Evolutionary conservation across 2,113 vertebrate genomes (phyloP).

Genomic region (Rhineura floridana): DNA sequence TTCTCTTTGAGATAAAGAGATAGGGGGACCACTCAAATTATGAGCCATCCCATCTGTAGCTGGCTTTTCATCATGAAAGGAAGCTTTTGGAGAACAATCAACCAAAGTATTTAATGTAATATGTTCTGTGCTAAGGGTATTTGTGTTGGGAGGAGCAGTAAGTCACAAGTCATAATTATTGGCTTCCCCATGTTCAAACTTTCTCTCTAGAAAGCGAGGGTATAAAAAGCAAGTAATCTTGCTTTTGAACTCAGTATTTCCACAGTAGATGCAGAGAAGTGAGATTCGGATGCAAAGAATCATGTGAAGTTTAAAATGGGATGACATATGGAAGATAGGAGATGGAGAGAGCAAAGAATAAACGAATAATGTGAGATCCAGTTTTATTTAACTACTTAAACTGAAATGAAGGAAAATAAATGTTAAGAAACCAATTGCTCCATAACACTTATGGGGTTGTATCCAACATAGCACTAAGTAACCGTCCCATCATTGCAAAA

Average conservation of each 20-base stretch:
- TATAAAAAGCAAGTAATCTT: no score
- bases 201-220: background rate
- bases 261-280: accelerated
- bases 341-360: constrained; percentile 10
- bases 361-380: constrained; percentile 35
- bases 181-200: background rate
- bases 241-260: background rate
- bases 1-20: no score
- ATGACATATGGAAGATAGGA: constrained; percentile 35
- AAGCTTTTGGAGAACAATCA: no score
- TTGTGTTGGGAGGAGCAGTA: background rate
- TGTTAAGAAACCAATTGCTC: background rate
- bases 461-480: no score
- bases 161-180: background rate
- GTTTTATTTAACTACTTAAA: constrained; percentile 9
- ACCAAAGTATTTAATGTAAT: no score
- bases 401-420: constrained; percentile 8
- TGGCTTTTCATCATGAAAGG: no score
- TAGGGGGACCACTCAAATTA: accelerated
- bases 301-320: constrained; percentile 13
- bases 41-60: no score
- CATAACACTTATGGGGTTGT: constrained; percentile 34
- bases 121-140: background rate
- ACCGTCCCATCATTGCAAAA: no score
- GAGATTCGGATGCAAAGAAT: constrained; percentile 9